These are phyloP conservation scores for Prunella strophiata DNA, from an alignment of 2,797 vertebrate genomes.

Conservation along the genomic window DNA sequence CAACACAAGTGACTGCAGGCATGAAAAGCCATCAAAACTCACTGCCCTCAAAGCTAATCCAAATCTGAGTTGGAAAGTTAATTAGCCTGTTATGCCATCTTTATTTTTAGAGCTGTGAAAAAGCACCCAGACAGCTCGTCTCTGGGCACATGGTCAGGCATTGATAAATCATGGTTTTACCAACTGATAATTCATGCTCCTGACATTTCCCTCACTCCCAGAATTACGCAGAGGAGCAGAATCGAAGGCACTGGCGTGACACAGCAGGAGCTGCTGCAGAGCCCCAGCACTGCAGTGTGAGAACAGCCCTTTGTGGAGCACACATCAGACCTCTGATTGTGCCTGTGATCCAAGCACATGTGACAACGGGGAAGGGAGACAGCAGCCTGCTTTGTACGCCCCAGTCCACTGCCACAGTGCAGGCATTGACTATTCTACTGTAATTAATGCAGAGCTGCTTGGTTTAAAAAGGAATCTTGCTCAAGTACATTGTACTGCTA, in stretches of 20 bases:
- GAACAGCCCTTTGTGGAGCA: slow-evolving; percentile 56
- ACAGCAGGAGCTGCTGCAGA: slow-evolving; percentile 59
- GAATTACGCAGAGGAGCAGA: neutral
- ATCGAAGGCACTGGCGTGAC: slow-evolving; percentile 44
- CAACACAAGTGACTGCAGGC: slow-evolving; percentile 42
- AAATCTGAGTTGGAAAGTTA: slow-evolving; percentile 5
- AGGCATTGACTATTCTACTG: slow-evolving; percentile 63
- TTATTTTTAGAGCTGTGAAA: slow-evolving; percentile 64
- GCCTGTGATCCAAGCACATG: slow-evolving; percentile 54
- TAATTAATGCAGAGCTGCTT: slow-evolving; percentile 67
- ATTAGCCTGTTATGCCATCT: slow-evolving; percentile 49
- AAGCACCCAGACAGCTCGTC: slow-evolving; percentile 16
- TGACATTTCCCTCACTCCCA: slow-evolving; percentile 28
- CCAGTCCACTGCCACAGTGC: neutral
- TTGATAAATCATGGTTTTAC: slow-evolving; percentile 44
- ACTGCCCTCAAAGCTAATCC: slow-evolving; percentile 44
- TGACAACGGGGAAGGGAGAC: slow-evolving; percentile 67
- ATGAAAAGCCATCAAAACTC: slow-evolving; percentile 42
- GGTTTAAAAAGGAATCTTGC: slow-evolving; percentile 24
- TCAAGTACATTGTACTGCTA: neutral
- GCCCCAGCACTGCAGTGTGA: neutral
- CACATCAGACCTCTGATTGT: slow-evolving; percentile 44
- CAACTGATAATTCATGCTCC: slow-evolving; percentile 40
- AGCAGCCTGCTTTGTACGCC: slow-evolving; percentile 67
- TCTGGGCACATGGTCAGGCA: slow-evolving; percentile 21